phyloP scores from a whole-genome alignment of 2,797 vertebrate species.

The Rhyacichthys aspro region DNA sequence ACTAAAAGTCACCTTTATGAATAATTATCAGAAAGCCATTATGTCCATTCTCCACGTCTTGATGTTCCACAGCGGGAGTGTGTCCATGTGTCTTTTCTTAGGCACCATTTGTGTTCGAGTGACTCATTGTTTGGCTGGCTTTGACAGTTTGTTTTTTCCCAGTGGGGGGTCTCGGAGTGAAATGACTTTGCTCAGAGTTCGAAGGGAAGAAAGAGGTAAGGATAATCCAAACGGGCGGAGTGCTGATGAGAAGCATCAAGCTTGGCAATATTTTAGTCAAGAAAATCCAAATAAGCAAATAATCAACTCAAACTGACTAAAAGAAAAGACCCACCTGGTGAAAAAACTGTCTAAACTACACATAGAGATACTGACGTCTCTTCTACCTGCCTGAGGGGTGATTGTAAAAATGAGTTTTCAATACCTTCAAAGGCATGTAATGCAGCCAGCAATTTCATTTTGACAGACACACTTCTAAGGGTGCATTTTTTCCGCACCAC shows the following conservation, averaged over 20 bases:
- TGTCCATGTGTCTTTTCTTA: slow-evolving; percentile 46
- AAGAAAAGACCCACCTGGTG: slow-evolving; percentile 25
- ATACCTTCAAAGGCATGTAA: slow-evolving; percentile 74
- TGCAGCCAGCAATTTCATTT: slow-evolving; percentile 71
- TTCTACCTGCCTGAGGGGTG: slow-evolving; percentile 53
- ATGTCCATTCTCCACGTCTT: slow-evolving; percentile 57
- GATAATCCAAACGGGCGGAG: slow-evolving; percentile 55
- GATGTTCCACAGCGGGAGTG: slow-evolving; percentile 58
- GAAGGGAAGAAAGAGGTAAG: slow-evolving; percentile 62
- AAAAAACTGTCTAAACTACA: slow-evolving; percentile 42
- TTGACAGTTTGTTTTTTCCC: slow-evolving; percentile 69
- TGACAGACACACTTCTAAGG: slow-evolving; percentile 71
- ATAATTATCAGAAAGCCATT: slow-evolving; percentile 72
- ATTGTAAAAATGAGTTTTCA: slow-evolving; percentile 70
- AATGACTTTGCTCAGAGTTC: slow-evolving; percentile 61
- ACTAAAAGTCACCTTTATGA: slow-evolving; percentile 73
- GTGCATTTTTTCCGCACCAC: slow-evolving; percentile 34
- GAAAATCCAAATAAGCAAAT: slow-evolving; percentile 40
- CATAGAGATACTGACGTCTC: slow-evolving; percentile 29
- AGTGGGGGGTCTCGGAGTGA: slow-evolving; percentile 43
- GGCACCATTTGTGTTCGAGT: slow-evolving; percentile 52
- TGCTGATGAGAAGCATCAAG: slow-evolving; percentile 29
- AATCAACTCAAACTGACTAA: slow-evolving; percentile 55
- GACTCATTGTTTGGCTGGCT: slow-evolving; percentile 71
- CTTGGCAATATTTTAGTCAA: slow-evolving; percentile 42